Conservation (phyloP, 2,113 vertebrate species). For the Hipposideros armiger region DNA sequence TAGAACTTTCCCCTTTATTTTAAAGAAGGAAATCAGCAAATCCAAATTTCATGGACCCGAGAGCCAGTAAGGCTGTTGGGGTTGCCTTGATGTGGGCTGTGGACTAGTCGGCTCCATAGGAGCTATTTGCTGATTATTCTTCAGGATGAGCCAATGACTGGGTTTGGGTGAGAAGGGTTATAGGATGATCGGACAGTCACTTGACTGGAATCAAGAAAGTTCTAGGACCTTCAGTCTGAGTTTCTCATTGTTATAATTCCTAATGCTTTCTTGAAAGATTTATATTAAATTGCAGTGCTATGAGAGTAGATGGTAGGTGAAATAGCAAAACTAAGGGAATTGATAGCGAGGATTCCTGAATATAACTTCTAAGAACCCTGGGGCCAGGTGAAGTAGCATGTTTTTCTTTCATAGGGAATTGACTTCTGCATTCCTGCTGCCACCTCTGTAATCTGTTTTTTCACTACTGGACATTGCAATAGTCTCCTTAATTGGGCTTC, state of each 20-base stretch:
- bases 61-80: background rate
- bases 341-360: slow-evolving; percentile 16
- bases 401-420: background rate
- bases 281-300: background rate
- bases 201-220: background rate
- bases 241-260: slow-evolving; percentile 8
- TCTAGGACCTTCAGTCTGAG: background rate
- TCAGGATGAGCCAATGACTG: background rate
- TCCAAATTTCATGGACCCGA: background rate
- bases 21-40: slow-evolving; percentile 40
- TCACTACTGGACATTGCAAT: background rate
- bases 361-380: background rate
- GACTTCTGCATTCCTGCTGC: background rate
- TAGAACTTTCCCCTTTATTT: slow-evolving; percentile 31
- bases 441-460: background rate
- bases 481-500: background rate
- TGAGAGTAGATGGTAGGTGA: slow-evolving; percentile 7
- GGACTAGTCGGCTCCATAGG: background rate
- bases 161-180: background rate
- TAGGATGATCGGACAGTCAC: background rate
- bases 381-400: background rate
- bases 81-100: background rate
- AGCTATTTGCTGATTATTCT: background rate
- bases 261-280: slow-evolving; percentile 53
- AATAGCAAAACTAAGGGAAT: background rate